These are phyloP conservation scores for Leptonema lineaticorne DNA, from an alignment of 1,140 invertebrate species.

Conservation along the genomic window DNA sequence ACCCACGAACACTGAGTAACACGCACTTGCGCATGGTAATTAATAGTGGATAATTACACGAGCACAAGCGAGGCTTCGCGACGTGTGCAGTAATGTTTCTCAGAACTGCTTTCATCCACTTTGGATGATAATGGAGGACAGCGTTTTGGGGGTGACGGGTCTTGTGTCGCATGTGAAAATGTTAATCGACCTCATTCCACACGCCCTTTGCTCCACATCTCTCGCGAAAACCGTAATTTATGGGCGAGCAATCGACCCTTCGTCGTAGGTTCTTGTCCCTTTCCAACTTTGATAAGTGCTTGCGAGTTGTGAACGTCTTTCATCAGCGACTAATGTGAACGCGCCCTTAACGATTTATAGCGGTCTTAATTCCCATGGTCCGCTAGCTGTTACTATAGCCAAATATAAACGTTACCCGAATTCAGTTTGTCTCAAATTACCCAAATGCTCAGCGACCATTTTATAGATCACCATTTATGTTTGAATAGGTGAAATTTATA, in stretches of 20 bases:
- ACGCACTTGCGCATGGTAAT: conserved; percentile 30
- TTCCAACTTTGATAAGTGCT: conserved; percentile 15
- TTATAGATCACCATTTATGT: too few species aligned
- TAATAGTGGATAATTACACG: conserved; percentile 40
- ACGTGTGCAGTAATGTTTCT: conserved; percentile 13
- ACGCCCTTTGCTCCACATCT: too few species aligned
- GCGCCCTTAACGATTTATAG: conserved; percentile 8
- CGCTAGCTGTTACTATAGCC: not conserved
- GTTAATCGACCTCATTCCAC: conserved; percentile 11
- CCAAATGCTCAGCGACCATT: too few species aligned
- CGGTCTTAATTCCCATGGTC: not conserved
- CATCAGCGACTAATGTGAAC: not conserved
- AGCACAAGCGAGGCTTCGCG: conserved; percentile 21
- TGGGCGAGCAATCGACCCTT: conserved; percentile 18
- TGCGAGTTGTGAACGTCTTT: conserved; percentile 4
- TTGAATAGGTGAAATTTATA: too few species aligned
- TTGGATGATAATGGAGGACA: conserved; percentile 27
- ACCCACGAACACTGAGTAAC: not conserved
- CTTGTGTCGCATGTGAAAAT: conserved; percentile 20
- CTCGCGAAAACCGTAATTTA: conserved; percentile 21
- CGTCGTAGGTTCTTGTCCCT: not conserved
- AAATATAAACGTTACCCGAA: not conserved
- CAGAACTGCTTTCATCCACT: conserved; percentile 6
- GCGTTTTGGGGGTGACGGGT: not conserved
- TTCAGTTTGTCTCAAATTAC: not conserved